Evolutionary conservation across 30 jellyfish, hydroid and myxozoan genomes (phyloP), one percentile per base, ranked within the genome.

Genomic region (Sanderia malayensis): DNA sequence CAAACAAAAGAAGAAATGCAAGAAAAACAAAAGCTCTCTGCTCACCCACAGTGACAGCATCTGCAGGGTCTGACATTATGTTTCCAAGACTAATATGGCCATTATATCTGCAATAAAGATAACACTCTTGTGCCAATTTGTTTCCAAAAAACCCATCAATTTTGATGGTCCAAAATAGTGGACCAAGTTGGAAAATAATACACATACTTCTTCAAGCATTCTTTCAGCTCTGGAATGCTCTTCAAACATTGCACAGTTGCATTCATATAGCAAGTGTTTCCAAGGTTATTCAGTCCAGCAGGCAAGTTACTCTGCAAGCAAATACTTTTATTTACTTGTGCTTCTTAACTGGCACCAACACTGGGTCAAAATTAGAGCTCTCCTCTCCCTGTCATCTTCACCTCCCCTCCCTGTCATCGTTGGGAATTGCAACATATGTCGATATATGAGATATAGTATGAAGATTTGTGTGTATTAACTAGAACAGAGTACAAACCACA

Each of bases 211-310:
- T 24, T 33, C 26, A 92, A 86, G 29, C 74, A 84, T 4, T 86
- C 86, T 64, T 67, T 80, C 33, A 92, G 74, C 66, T 92, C 99
- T 10, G 94, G 92, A 33, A 92, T 97, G 55, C 61, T 85, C 68
- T 65, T 80, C 69, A 92, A 58, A 30, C 96, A 86, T 62, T 92
- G 99, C 27, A 92, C 93, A 24, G 96, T 86, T 18, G 99, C 96
- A 67, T 92, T 92, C 99, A 92, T 85, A 79, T 92, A 92, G 41
- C 99, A 92, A 10, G 99, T 92, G 60, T 92, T 92, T 0, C 99
- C 99, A 57, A 85, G 86, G 65, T 92, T 92, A 29, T 73, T 68
- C 63, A 92, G 49, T 0, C 99, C 99, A 65, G 96, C 92, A 13
- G 99, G 97, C 49, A 83, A 32, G 37, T 81, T 32, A 22, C 86